Percentiles rank a stretch among this genome's conserved stretches.
phyloP scores from a whole-genome alignment of 2,888 invertebrate genomes.

The Hemicrepidius hirtus region DNA sequence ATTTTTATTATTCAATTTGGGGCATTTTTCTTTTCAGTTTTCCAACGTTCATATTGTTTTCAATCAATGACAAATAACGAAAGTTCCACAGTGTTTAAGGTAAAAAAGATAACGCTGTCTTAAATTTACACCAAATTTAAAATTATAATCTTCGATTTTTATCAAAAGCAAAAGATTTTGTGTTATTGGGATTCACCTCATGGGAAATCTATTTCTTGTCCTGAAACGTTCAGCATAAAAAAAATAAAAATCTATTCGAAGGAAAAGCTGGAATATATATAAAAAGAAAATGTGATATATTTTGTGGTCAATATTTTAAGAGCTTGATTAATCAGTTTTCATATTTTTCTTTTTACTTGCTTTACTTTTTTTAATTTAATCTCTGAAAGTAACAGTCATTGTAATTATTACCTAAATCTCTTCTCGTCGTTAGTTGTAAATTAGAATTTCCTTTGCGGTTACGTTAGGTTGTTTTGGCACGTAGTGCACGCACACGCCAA shows the following conservation, averaged over 20 bases:
- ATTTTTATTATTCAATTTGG: no score
- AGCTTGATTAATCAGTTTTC: no score
- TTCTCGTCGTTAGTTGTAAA: conserved; percentile 17
- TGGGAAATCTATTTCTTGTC: conserved; percentile 25
- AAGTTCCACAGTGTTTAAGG: no score
- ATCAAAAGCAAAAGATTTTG: conserved; percentile 17
- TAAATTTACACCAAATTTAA: no score
- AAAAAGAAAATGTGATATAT: no score
- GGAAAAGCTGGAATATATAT: not conserved
- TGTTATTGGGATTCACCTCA: conserved; percentile 18
- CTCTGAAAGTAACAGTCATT: not conserved
- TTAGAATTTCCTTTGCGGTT: conserved; percentile 17
- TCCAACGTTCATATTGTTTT: no score
- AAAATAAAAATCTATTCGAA: conserved; percentile 6
- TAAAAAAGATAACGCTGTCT: no score
- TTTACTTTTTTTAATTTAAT: no score
- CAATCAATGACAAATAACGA: no score
- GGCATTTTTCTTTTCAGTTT: no score
- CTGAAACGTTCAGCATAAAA: conserved; percentile 1
- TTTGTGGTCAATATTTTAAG: no score
- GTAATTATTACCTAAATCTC: not conserved
- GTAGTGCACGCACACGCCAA: conserved; percentile 26
- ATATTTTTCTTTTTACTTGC: no score
- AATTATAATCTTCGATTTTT: not conserved
- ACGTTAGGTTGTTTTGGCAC: conserved; percentile 16